Evolutionary conservation across 2,113 vertebrate genomes (phyloP).

Genomic region (Podarcis muralis): DNA sequence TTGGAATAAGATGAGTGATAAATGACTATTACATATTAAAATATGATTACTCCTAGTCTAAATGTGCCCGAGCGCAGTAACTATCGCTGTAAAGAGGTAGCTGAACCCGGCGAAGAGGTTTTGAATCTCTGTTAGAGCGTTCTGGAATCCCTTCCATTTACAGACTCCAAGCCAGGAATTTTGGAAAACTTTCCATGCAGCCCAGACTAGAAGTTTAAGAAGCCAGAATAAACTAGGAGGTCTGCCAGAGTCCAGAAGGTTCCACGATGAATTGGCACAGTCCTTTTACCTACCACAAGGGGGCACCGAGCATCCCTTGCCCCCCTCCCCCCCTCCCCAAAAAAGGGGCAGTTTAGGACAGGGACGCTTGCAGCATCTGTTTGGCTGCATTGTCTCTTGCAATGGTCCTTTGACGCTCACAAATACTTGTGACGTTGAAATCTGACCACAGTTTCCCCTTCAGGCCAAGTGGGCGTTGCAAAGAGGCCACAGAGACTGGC

Average conservation of each 20-base stretch:
- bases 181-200: neutral
- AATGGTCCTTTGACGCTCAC: neutral
- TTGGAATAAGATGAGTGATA: neutral
- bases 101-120: neutral
- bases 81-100: neutral
- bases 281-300: slow-evolving; percentile 12
- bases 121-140: neutral
- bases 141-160: neutral
- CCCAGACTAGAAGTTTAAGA: neutral
- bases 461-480: neutral
- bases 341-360: slow-evolving; percentile 1
- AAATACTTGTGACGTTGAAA: slow-evolving; percentile 28
- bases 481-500: slow-evolving; percentile 2
- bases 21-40: neutral
- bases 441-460: slow-evolving; percentile 26
- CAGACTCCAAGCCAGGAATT: neutral
- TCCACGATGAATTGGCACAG: neutral
- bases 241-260: neutral
- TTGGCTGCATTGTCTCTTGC: slow-evolving; percentile 13
- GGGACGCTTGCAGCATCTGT: neutral
- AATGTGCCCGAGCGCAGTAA: neutral
- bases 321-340: neutral
- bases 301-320: neutral
- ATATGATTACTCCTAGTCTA: neutral
- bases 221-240: slow-evolving; percentile 7